Evolutionary conservation across 2,797 vertebrate species (phyloP).

Genomic region (Australoheros facetus): DNA sequence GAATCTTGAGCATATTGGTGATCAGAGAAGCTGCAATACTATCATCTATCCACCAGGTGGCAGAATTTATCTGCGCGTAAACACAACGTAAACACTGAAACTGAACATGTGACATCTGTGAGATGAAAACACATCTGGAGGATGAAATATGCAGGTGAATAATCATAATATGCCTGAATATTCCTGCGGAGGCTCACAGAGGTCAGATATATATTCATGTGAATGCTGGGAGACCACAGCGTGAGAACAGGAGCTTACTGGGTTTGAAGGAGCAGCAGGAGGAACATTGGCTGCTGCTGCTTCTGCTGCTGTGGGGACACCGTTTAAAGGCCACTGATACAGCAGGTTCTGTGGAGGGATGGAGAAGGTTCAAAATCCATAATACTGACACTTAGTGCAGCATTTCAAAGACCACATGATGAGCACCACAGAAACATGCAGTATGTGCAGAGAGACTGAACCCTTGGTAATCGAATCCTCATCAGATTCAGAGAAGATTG

Average conservation of each 20-base stretch:
- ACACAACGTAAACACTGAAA: neutral
- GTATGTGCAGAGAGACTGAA: neutral
- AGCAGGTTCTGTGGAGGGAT: too few relatives aligned
- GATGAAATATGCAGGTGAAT: neutral
- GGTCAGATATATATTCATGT: neutral
- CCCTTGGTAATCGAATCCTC: neutral
- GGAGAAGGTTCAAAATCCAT: neutral
- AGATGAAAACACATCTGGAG: neutral
- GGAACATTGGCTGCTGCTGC: neutral
- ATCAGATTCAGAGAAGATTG: neutral
- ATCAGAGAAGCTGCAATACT: neutral
- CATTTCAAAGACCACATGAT: neutral
- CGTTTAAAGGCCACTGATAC: too few relatives aligned
- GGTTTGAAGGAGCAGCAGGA: neutral
- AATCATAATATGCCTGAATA: neutral
- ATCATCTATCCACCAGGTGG: constrained; percentile 6
- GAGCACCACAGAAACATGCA: neutral
- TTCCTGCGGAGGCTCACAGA: neutral
- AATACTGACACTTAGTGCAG: neutral
- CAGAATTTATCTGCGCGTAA: neutral
- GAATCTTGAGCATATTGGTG: neutral
- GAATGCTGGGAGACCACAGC: neutral
- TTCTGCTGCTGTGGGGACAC: fast-evolving
- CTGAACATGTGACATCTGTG: too few relatives aligned
- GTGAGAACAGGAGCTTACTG: neutral